phyloP scores from a whole-genome alignment of 2,888 invertebrate species.

The Microctonus aethiopoides region DNA sequence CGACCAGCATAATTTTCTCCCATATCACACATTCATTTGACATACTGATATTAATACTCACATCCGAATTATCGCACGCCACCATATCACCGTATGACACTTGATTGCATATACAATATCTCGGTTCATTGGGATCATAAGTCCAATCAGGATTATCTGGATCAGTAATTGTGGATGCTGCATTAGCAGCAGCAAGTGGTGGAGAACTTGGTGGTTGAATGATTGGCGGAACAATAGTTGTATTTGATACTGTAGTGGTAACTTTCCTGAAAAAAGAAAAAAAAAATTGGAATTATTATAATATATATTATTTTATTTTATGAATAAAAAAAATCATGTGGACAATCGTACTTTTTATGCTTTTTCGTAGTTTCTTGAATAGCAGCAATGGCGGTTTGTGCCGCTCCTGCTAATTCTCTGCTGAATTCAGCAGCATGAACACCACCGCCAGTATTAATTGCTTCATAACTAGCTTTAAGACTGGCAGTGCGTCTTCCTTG shows the following conservation, averaged over 20 bases:
- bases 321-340: too few relatives aligned
- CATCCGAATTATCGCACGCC: slow-evolving; percentile 97
- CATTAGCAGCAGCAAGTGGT: slow-evolving; percentile 62
- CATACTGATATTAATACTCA: slow-evolving; percentile 68
- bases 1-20: slow-evolving; percentile 15
- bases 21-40: neutral
- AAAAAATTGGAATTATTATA: too few relatives aligned
- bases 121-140: slow-evolving; percentile 95
- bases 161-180: slow-evolving; percentile 70
- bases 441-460: slow-evolving; percentile 77
- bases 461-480: slow-evolving; percentile 95
- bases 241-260: slow-evolving; percentile 56
- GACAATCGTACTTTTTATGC: slow-evolving; percentile 74
- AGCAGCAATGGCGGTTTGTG: slow-evolving; percentile 79
- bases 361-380: slow-evolving; percentile 75
- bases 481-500: slow-evolving; percentile 94
- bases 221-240: slow-evolving; percentile 58
- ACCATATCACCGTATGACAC: slow-evolving; percentile 99
- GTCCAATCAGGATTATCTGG: slow-evolving; percentile 85
- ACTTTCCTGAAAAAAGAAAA: slow-evolving; percentile 57
- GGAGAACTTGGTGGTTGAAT: slow-evolving; percentile 66
- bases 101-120: slow-evolving; percentile 97
- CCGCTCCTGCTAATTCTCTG: slow-evolving; percentile 78
- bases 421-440: slow-evolving; percentile 77
- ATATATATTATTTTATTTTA: neutral